These are phyloP conservation scores for Pterostichus madidus DNA, from an alignment of 2,888 invertebrate genomes.

Conservation along the genomic window DNA sequence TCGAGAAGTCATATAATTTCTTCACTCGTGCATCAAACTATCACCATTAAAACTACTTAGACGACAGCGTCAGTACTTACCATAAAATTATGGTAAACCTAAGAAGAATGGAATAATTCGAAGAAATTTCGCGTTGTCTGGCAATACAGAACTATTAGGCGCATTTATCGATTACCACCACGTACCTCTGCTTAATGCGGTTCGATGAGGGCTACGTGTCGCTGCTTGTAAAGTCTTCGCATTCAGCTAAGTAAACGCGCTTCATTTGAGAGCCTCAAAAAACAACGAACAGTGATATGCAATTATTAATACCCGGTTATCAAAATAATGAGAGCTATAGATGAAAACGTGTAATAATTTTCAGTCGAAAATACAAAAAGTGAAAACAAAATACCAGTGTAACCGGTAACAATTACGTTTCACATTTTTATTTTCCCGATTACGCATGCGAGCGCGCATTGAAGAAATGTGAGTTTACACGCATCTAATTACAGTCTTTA, in stretches of 20 bases:
- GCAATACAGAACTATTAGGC: background rate
- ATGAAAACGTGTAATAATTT: constrained; percentile 44
- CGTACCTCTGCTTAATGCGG: background rate
- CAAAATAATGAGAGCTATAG: constrained; percentile 58
- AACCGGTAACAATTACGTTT: constrained; percentile 12
- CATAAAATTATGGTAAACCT: background rate
- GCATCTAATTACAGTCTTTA: constrained; percentile 65
- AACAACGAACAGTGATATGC: constrained; percentile 29
- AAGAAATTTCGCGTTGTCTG: no score
- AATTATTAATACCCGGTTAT: constrained; percentile 56
- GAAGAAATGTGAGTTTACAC: constrained; percentile 32
- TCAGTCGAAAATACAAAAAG: constrained; percentile 19
- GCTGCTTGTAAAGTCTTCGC: background rate
- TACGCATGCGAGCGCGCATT: constrained; percentile 38
- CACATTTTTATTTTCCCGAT: constrained; percentile 37
- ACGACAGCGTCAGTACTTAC: no score
- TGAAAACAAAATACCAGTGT: no score
- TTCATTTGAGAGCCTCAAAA: background rate
- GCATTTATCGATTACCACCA: constrained; percentile 6
- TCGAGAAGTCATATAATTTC: no score
- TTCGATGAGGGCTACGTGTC: background rate
- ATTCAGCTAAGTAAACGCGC: constrained; percentile 21
- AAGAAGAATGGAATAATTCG: background rate
- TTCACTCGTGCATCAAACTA: no score
- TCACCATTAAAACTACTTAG: no score